Evolutionary conservation across 2,797 vertebrate genomes (phyloP).

Genomic region (Poeciliopsis presidionis): DNA sequence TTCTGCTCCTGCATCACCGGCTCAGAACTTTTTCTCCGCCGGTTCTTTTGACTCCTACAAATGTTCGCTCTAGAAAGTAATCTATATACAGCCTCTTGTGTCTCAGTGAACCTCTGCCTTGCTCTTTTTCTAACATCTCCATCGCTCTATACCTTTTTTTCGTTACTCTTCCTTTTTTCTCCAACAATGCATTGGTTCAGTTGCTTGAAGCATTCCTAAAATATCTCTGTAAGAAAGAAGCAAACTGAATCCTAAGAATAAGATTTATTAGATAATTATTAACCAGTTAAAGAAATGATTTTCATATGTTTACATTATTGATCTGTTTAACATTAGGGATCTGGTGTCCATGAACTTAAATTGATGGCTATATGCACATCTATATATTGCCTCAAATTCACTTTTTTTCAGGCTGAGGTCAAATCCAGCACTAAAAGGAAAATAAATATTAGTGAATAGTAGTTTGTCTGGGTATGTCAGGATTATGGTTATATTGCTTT

Average conservation of each 20-base stretch:
- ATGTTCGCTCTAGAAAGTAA: slow-evolving; percentile 34
- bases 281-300: neutral
- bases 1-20: slow-evolving; percentile 52
- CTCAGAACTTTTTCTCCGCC: slow-evolving; percentile 54
- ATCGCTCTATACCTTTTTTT: slow-evolving; percentile 20
- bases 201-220: slow-evolving; percentile 4
- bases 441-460: neutral
- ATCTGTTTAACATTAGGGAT: neutral
- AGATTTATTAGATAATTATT: neutral
- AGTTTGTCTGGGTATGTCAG: neutral
- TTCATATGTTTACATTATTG: neutral
- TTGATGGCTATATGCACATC: neutral
- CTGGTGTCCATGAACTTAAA: neutral
- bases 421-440: neutral
- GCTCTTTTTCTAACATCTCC: slow-evolving; percentile 25
- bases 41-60: slow-evolving; percentile 61
- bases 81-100: slow-evolving; percentile 31
- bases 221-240: neutral
- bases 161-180: neutral
- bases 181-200: slow-evolving; percentile 20
- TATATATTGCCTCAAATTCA: neutral
- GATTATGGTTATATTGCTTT: neutral
- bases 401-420: neutral
- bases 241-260: slow-evolving; percentile 13
- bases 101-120: slow-evolving; percentile 12